Conservation (phyloP, 1,140 invertebrate species). For the Aporrectodea caliginosa region DNA sequence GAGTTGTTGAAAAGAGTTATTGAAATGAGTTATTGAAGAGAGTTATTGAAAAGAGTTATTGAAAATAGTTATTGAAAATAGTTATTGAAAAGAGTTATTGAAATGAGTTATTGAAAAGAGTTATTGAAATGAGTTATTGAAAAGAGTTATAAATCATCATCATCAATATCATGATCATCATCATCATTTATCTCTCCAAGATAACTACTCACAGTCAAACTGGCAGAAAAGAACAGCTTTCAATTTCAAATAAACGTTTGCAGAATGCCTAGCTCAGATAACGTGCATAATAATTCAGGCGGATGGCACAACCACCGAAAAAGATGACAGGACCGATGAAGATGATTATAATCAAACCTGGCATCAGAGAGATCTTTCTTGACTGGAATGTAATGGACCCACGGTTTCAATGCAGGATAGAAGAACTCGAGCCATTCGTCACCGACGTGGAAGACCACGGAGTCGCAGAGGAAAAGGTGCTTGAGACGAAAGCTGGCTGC, state of each 20-base stretch:
- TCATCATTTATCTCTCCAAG: too few species aligned
- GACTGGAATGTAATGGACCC: constrained; percentile 93
- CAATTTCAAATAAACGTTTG: neutral
- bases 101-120: too few species aligned
- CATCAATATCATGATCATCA: too few species aligned
- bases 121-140: too few species aligned
- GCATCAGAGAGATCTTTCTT: constrained; percentile 50
- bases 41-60: too few species aligned
- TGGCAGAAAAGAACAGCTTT: neutral
- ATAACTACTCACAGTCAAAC: too few species aligned
- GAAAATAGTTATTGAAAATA: too few species aligned
- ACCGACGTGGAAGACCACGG: constrained; percentile 92
- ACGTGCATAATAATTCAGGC: neutral
- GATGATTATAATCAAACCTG: too few species aligned
- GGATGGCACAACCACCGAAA: neutral
- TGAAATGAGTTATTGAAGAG: too few species aligned
- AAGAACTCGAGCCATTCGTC: constrained; percentile 95
- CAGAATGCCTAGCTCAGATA: neutral
- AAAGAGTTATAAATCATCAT: too few species aligned
- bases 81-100: too few species aligned
- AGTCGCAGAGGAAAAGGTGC: constrained; percentile 89
- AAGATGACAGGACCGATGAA: neutral
- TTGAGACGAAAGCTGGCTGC: constrained; percentile 96
- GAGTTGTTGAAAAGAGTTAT: too few species aligned
- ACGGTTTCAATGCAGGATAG: constrained; percentile 83